phyloP scores from a whole-genome alignment of 2,113 vertebrate genomes.

The Bucco capensis region DNA sequence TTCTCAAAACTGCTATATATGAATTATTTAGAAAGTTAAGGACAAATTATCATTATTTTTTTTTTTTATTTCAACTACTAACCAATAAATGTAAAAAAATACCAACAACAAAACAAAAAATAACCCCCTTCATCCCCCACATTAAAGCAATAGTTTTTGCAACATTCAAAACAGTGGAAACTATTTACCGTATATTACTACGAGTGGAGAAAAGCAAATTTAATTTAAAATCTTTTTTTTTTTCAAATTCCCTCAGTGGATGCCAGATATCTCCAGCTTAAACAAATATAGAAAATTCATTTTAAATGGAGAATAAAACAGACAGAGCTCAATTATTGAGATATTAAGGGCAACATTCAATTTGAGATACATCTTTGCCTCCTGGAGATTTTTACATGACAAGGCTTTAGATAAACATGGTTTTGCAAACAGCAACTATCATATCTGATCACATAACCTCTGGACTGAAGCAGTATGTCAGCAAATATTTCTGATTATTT shows the following conservation, averaged over 20 bases:
- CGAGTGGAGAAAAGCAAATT: constrained; percentile 51
- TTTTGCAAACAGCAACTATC: constrained; percentile 54
- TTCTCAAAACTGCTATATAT: not conserved
- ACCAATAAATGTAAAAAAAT: constrained; percentile 55
- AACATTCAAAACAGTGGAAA: constrained; percentile 61
- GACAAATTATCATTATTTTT: constrained; percentile 25
- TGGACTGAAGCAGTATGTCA: constrained; percentile 50
- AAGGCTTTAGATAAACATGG: constrained; percentile 48
- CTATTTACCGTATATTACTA: constrained; percentile 28
- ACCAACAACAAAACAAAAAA: constrained; percentile 55
- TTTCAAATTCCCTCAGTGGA: constrained; percentile 17
- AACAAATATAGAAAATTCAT: constrained; percentile 31
- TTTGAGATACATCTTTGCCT: constrained; percentile 58
- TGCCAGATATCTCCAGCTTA: constrained; percentile 35
- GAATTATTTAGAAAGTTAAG: constrained; percentile 51
- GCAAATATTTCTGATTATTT: constrained; percentile 45
- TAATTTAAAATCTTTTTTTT: constrained; percentile 42
- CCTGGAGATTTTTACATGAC: constrained; percentile 60
- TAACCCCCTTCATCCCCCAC: constrained; percentile 37
- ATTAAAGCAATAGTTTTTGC: constrained; percentile 45
- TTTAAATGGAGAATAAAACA: constrained; percentile 48
- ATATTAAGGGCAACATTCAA: constrained; percentile 62
- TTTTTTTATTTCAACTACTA: constrained; percentile 61
- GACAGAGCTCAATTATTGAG: constrained; percentile 36
- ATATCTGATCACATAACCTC: constrained; percentile 55